phyloP scores from a whole-genome alignment of 2,888 invertebrate species.

The Lepidocyrtoides sp. region DNA sequence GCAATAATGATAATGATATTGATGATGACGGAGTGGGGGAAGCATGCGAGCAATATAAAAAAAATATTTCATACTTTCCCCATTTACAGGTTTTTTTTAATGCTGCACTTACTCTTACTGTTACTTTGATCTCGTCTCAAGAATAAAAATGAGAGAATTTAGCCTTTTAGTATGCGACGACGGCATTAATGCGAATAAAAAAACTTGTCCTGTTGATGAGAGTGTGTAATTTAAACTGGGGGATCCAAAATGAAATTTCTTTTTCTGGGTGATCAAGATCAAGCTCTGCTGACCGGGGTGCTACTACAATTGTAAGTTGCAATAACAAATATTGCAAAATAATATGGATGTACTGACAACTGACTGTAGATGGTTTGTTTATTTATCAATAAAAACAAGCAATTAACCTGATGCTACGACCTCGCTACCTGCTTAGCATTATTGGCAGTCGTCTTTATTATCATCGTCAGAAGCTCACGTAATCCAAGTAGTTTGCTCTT shows the following conservation, averaged over 20 bases:
- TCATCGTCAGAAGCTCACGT: background rate
- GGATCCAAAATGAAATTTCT: slow-evolving; percentile 12
- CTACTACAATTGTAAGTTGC: slow-evolving; percentile 7
- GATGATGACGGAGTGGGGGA: background rate
- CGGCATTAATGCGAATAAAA: background rate
- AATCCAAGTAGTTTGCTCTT: slow-evolving; percentile 17
- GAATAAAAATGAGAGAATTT: slow-evolving; percentile 35
- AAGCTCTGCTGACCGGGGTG: background rate
- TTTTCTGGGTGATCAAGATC: slow-evolving; percentile 1
- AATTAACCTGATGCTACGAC: background rate
- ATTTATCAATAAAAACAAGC: slow-evolving; percentile 42
- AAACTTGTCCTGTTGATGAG: slow-evolving; percentile 60
- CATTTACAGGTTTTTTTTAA: background rate
- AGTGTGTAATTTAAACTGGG: slow-evolving; percentile 25
- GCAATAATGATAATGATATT: background rate
- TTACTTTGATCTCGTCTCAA: slow-evolving; percentile 32
- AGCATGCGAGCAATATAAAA: background rate
- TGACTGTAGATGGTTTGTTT: slow-evolving; percentile 40
- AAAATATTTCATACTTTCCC: background rate
- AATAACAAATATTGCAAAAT: background rate
- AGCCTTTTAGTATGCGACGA: background rate
- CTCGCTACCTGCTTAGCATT: no score
- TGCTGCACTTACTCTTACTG: background rate
- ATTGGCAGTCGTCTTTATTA: no score
- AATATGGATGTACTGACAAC: background rate